Base-by-base conservation (phyloP, 2,888 invertebrate genomes). In the Corbicula japonica region DNA sequence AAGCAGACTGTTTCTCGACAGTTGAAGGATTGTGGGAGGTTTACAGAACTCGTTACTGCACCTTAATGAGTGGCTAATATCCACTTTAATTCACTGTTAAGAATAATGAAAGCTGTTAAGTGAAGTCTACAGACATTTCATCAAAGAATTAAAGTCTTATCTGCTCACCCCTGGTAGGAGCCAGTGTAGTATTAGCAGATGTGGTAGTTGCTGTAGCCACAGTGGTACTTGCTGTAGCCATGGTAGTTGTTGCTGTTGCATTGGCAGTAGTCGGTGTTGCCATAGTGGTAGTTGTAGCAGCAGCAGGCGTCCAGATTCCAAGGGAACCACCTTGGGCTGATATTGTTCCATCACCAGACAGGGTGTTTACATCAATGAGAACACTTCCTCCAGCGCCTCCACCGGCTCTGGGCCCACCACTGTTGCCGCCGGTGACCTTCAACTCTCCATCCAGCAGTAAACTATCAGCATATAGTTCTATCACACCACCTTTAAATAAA, bases 361-460 rank as follows among this genome's bases (percentile, higher is more conserved):
- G 60, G 21, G 60, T 72, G 32, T 54, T 54, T 18, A 86, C 83
- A 44, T 74, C 63, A 15, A 89, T 76, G 26, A 65, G 81, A 23
- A 90, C 84, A 78, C 89, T 88, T 8, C 90, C 90, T 15, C 87
- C 90, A 38, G 86, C 88, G 28, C 88, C 90, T 26, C 89, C 88
- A 2, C 90, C 90, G 10, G 79, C 87, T 34, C 88, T 74, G 0
- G 83, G 62, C 1, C 89, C 88, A 2, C 35, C 12, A 12, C 85
- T 84, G n/a, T 79, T 28, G 6, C 73, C 72, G n/a, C 89, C 90
- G 41, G 82, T 75, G 12, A 79, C 74, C n/a, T 54, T 61, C 23
- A 86, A 69, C 35, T 81, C 79, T 21, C 86, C 86, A 60, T 86
- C 84, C 44, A 89, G 50, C 8, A 60, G 46, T 52, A 85, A 21